A percentile compares a stretch with the other conserved stretches of the same genome.
Conservation (phyloP, 2,113 vertebrate species). For the Asarcornis scutulata region DNA sequence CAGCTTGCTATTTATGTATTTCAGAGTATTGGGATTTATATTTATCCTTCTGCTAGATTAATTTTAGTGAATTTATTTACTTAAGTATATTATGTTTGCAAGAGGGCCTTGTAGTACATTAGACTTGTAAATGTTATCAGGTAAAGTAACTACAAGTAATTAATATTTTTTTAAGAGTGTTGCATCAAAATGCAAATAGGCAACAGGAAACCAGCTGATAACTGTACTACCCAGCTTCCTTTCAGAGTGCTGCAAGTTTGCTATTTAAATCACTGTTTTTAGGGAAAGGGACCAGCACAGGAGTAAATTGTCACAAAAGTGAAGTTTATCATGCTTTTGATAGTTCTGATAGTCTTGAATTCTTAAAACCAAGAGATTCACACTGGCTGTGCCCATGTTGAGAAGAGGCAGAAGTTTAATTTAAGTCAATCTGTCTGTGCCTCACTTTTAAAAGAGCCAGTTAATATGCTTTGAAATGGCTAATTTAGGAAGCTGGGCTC, state of each 20-base stretch:
- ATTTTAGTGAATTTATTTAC: slow-evolving; percentile 43
- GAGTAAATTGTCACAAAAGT: not conserved
- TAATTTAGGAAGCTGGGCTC: not conserved
- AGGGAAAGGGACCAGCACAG: not conserved
- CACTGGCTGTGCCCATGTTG: not conserved
- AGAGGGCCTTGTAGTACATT: not conserved
- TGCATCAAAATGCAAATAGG: slow-evolving; percentile 52
- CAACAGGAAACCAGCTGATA: slow-evolving; percentile 14
- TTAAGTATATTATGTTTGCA: not conserved
- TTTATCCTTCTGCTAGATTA: slow-evolving; percentile 18
- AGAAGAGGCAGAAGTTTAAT: not conserved
- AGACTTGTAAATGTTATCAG: slow-evolving; percentile 64
- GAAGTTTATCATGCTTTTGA: not conserved
- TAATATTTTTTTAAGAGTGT: slow-evolving; percentile 55
- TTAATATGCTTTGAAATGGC: not conserved
- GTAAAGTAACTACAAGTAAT: slow-evolving; percentile 62
- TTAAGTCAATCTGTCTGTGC: not conserved
- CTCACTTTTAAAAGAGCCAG: not conserved
- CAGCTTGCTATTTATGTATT: not conserved
- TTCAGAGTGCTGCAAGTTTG: not conserved
- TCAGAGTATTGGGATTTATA: slow-evolving; percentile 6
- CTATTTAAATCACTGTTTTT: not conserved
- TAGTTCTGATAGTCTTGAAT: not conserved
- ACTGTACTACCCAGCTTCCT: not conserved
- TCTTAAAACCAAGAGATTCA: not conserved